A percentile compares a stretch with the other conserved stretches of the same genome.
phyloP scores from a whole-genome alignment of 2,797 vertebrate species.

The Avahi laniger region DNA sequence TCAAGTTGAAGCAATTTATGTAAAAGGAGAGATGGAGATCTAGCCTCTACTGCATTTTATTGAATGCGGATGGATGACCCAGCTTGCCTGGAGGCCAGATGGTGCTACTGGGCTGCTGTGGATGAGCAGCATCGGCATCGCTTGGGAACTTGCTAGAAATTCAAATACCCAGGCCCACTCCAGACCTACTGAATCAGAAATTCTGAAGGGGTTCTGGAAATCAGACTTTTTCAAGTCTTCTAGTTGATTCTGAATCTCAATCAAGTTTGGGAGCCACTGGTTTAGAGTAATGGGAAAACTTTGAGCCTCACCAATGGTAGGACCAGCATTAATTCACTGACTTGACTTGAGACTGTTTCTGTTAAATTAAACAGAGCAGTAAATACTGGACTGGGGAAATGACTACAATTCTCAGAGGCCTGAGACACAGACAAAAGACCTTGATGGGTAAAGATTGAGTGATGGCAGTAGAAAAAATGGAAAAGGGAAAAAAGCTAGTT shows the following conservation, averaged over 20 bases:
- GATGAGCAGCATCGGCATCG: not conserved
- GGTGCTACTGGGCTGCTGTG: not conserved
- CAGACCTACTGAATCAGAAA: not conserved
- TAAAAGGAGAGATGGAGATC: too few species aligned
- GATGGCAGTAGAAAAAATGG: not conserved
- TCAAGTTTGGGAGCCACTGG: not conserved
- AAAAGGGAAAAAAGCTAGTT: not conserved
- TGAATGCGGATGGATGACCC: too few species aligned
- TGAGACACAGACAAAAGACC: not conserved
- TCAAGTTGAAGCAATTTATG: too few species aligned
- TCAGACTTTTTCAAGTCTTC: not conserved
- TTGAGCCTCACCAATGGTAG: not conserved
- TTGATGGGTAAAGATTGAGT: not conserved
- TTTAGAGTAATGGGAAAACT: not conserved
- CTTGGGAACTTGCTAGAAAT: not conserved
- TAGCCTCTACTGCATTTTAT: too few species aligned
- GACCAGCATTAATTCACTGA: not conserved
- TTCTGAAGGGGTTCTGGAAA: not conserved
- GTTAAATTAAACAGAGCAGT: not conserved
- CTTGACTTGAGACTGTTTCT: not conserved
- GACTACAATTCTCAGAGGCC: not conserved
- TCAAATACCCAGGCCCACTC: not conserved
- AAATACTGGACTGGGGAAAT: not conserved
- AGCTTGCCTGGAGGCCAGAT: not conserved
- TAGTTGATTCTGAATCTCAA: not conserved